Evolutionary conservation across 2,888 invertebrate species (phyloP), one percentile per base, ranked within the genome.

Genomic region (Agrochola lychnidis): DNA sequence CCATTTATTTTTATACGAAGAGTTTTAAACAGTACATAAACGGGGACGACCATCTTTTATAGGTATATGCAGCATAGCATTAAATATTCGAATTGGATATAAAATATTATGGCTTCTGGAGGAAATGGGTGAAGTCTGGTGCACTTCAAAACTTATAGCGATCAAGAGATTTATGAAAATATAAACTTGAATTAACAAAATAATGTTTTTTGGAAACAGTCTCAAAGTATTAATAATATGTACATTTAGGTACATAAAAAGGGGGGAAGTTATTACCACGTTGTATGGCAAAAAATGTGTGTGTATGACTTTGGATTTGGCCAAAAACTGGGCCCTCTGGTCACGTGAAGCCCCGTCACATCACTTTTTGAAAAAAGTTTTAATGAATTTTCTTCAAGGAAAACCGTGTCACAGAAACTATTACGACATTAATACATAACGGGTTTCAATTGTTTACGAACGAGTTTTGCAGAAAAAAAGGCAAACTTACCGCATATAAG

Each of bases 21-120:
- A 82, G 12, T 78, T 83, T 78, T 67, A 67, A 79, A 78, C 57
- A 83, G 40, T 56, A 62, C 40, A 62, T 61, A 83, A 78, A 83
- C 30, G n/a, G 12, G 0, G 19, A 61, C n/a, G 25, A 36, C 68
- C 16, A 12, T 69, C 10, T 68, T 83, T 79, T 79, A 79, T 79
- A 57, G 56, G 36, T 68, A 16, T 19, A 67, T 66, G 40, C 48
- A 59, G 69, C 9, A 19, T 48, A 59, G 7, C 51, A 84, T 84
- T 59, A 59, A 70, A 84, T 66, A 64, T 79, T 79, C 59, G 59
- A 79, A 64, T 79, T 66, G 48, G 40, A 79, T 62, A 67, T 81
- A 84, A 81, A 84, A 81, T 67, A 53, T 81, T 73, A 84, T 57
- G 36, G 36, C n/a, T 57, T 36, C 7, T 57, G 57, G 36, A 63